Evolutionary conservation across 1,140 invertebrate species (phyloP).

Genomic region (Meloidogyne chitwoodi): DNA sequence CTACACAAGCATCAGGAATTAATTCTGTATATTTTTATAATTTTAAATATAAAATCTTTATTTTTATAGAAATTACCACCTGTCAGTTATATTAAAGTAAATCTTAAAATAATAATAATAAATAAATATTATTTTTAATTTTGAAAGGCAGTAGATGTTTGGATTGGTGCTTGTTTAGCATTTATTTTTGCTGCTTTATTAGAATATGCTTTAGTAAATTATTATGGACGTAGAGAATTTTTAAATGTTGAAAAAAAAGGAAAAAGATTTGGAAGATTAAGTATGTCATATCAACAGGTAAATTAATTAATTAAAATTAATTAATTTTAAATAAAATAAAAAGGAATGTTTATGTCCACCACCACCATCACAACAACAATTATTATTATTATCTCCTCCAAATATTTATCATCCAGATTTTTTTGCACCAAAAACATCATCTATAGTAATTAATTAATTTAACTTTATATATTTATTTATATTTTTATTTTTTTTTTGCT

Average conservation of each 20-base stretch:
- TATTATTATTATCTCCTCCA: constrained; percentile 2
- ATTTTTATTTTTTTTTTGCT: not conserved
- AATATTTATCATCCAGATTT: constrained; percentile 25
- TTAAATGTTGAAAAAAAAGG: constrained; percentile 41
- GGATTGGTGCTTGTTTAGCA: constrained; percentile 87
- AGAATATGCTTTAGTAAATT: constrained; percentile 93
- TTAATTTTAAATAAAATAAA: not conserved
- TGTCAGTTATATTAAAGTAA: constrained; percentile 85
- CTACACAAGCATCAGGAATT: constrained; percentile 90
- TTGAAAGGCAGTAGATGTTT: constrained; percentile 79
- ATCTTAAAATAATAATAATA: not conserved
- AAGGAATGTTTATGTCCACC: constrained; percentile 53
- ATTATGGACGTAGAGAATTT: constrained; percentile 82
- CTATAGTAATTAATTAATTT: not conserved
- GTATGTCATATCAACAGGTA: constrained; percentile 32
- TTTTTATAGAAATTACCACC: constrained; percentile 74
- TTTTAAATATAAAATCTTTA: not conserved
- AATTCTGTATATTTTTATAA: constrained; percentile 70
- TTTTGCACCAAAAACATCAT: constrained; percentile 17
- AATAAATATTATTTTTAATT: too few species aligned
- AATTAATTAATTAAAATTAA: constrained; percentile 3
- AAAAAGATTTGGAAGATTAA: constrained; percentile 32
- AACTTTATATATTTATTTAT: not conserved
- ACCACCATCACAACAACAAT: constrained; percentile 1
- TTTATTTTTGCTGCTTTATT: constrained; percentile 93